Evolutionary conservation across 2,113 vertebrate species (phyloP), one percentile per base, ranked within the genome.

Genomic region (Rhinoderma darwinii): DNA sequence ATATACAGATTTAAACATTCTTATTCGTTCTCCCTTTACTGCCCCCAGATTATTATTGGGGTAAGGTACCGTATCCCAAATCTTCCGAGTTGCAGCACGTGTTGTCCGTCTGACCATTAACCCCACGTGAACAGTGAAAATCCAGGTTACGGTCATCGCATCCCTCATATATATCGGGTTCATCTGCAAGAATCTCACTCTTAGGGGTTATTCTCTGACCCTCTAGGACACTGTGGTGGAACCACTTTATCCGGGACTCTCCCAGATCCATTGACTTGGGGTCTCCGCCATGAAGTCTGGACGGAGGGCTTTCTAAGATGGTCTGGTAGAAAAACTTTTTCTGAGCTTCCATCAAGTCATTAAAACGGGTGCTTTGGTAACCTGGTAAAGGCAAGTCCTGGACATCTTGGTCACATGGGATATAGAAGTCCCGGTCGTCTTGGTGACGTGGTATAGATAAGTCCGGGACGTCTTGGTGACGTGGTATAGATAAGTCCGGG

Each of bases 51-150:
- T 27, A n/a, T 54, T 27, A 5, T 56, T 14, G 39, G 30, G 32
- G 47, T 74, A 51, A 32, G 4, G 50, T 59, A 4, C 30, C 54
- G 15, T 84, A 84, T 9, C 83, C 83, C 50, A 75, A 70, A 7
- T 84, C 83, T 41, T 11, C 27, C 5, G 14, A 25, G 47, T 37
- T 37, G 44, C 20, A 25, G 10, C 25, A 10, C 22, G 0, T 15
- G 35, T 59, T 59, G n/a, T 61, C 18, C 15, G 32, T 37, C 66
- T 22, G 35, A 70, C 35, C 32, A 6, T 17, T 66, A 30, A 32
- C 61, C 0, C 0, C 61, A 27, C 22, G 17, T 22, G 7, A 7
- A 4, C 9, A 14, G 9, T 50, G 47, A 14, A 30, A 15, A 12
- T 15, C 12, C 18, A 11, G 56, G 56, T 56, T 1, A 22, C 8